Base-by-base conservation (phyloP, 2,113 vertebrate genomes). In the Lagopus leucura region DNA sequence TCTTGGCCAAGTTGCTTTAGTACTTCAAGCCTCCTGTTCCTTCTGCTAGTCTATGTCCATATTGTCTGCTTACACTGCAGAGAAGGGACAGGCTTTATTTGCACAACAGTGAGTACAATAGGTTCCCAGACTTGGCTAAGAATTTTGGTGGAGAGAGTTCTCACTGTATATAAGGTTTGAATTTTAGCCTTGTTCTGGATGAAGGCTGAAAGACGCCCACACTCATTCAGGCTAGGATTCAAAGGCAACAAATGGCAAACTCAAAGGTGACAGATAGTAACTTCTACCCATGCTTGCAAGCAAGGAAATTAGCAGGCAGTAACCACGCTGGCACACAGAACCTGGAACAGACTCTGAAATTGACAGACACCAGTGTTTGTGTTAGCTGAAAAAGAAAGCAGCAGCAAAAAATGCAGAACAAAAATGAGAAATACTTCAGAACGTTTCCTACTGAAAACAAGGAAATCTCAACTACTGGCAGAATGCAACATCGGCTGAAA, bases 361-460 rank as follows among this genome's bases (percentile, higher is more conserved):
- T 69, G 82, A 77, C 75, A 92, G 61, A 30, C 82, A 52, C 27
- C 86, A 55, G 17, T 22, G 1, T 74, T 80, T 74, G 34, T 77
- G 65, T 90, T 84, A 83, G 70, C 28, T 83, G 47, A 74, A 89
- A 94, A 50, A 82, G 48, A 86, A 95, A 92, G 30, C n/a, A 57
- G 19, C 65, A 80, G 58, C 10, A 78, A 86, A 81, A 88, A 57
- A 47, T 7, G 30, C 16, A 64, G 84, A 80, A 89, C 34, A 80
- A 74, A 80, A 52, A 91, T 38, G 14, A 57, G 47, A 42, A 67
- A 71, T 71, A 67, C 21, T 93, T 89, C 25, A 74, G 69, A 79
- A 89, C 64, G 47, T 58, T 77, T 90, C 27, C 47, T 0, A 0
- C 27, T 78, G 55, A 57, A 90, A 92, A 72, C 38, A 67, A 82